A percentile compares a stretch with the other conserved stretches of the same genome.
Conservation (phyloP, 1,140 invertebrate species). For the Scaptodrosophila lebanonensis region DNA sequence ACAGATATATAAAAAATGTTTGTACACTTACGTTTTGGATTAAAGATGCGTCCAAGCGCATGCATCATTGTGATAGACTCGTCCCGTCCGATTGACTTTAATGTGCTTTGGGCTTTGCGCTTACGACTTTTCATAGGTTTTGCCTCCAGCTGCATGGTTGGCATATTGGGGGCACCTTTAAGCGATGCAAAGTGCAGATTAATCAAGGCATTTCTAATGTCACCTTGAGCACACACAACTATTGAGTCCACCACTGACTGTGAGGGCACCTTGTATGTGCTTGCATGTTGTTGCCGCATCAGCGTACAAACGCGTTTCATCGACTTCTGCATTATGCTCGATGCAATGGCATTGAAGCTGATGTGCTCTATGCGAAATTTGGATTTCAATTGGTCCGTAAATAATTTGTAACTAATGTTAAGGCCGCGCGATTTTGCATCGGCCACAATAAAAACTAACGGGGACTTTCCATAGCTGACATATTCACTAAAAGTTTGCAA, state of each 20-base stretch:
- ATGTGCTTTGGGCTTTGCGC: constrained; percentile 59
- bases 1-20: not conserved
- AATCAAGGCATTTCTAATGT: constrained; percentile 84
- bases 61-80: constrained; percentile 84
- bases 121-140: constrained; percentile 40
- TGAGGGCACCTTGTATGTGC: constrained; percentile 80
- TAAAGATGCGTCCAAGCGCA: constrained; percentile 85
- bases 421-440: constrained; percentile 81
- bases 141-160: constrained; percentile 32
- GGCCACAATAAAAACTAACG: constrained; percentile 84
- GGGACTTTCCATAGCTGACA: constrained; percentile 80
- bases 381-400: constrained; percentile 80
- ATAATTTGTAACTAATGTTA: constrained; percentile 81
- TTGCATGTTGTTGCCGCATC: constrained; percentile 76
- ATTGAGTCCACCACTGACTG: constrained; percentile 82
- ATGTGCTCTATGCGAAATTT: constrained; percentile 82
- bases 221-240: constrained; percentile 82
- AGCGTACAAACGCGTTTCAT: constrained; percentile 81
- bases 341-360: constrained; percentile 83
- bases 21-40: constrained; percentile 82
- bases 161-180: constrained; percentile 79
- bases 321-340: constrained; percentile 82
- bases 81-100: constrained; percentile 81
- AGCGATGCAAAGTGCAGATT: constrained; percentile 85
- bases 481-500: constrained; percentile 79